A percentile compares a stretch with the other conserved stretches of the same genome.
Evolutionary conservation across 2,797 vertebrate species (phyloP).

Genomic region (Sebastes diploproa): DNA sequence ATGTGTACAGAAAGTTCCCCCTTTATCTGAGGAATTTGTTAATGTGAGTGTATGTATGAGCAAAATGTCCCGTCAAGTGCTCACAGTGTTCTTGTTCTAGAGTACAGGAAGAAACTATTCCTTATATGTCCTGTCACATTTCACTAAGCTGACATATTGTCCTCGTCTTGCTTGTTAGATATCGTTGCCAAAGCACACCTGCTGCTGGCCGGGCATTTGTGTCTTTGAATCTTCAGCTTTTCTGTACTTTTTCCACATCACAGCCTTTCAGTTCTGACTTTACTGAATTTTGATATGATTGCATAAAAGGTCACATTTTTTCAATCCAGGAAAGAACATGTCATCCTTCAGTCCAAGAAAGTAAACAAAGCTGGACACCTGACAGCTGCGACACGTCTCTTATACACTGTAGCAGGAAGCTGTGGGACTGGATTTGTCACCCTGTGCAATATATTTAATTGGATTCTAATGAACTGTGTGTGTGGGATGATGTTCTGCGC

Average conservation of each 20-base stretch:
- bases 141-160: constrained; percentile 21
- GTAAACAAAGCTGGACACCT: constrained; percentile 21
- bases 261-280: not conserved
- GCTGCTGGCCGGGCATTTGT: not conserved
- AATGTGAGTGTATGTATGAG: not conserved
- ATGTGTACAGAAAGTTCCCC: not conserved
- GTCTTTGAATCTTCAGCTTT: constrained; percentile 7
- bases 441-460: constrained; percentile 50
- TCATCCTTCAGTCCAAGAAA: not conserved
- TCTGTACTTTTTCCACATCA: not conserved
- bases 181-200: not conserved
- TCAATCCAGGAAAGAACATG: not conserved
- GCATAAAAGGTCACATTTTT: not conserved
- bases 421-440: constrained; percentile 47
- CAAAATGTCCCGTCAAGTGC: not conserved
- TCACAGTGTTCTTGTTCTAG: not conserved
- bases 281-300: not conserved
- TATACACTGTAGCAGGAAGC: constrained; percentile 13
- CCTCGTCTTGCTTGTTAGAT: not conserved
- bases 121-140: not conserved
- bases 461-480: constrained; percentile 63
- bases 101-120: not conserved
- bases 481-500: constrained; percentile 59
- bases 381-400: constrained; percentile 26
- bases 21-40: not conserved